Base-by-base conservation (phyloP, 2,888 invertebrate genomes). In the Tromatobia lineatoria region DNA sequence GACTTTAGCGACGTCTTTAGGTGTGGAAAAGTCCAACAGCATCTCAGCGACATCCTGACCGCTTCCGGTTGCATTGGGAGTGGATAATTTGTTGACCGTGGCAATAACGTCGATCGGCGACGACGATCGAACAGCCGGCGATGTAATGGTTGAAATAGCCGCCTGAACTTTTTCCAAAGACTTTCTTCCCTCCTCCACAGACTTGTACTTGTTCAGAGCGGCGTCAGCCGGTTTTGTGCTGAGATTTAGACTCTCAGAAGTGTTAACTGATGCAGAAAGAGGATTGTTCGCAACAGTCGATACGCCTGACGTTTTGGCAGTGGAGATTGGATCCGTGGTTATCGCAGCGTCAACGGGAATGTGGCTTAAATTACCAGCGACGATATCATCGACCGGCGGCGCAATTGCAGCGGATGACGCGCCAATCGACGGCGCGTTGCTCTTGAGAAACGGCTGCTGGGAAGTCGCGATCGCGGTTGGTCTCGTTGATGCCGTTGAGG, bases 1-100 rank as follows among this genome's bases (percentile, higher is more conserved):
- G 15, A 88, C 88, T 81, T 92, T 94, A 11, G 61, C 78, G 13
- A 95, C 94, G 85, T 95, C 95, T 45, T 95, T 95, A 2, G 95
- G 95, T 13, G 95, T 94, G 0, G 96, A 96, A 90, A 96, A 96
- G 90, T 96, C 96, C 78, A 96, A 90, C 81, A 96, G 90, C 94
- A 96, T 95, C 89, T 96, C 96, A 0, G 95, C 95, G 0, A 95
- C 95, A 86, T 96, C 96, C 82, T 95, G 95, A 0, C 95, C 94
- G 18, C 95, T 88, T 34, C 87, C 75, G 0, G 89, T 80, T 2
- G 88, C 61, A 38, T 42, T 64, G 23, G 88, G 75, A 6, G 81
- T 71, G 4, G 75, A 64, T 20, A 84, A 64, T 85, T 85, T 86
- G 57, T 94, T 0, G 95, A 94, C 1, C 94, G 94, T 94, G 57